Evolutionary conservation across 2,888 invertebrate genomes (phyloP).

Genomic region (Standfussiana lucernea): DNA sequence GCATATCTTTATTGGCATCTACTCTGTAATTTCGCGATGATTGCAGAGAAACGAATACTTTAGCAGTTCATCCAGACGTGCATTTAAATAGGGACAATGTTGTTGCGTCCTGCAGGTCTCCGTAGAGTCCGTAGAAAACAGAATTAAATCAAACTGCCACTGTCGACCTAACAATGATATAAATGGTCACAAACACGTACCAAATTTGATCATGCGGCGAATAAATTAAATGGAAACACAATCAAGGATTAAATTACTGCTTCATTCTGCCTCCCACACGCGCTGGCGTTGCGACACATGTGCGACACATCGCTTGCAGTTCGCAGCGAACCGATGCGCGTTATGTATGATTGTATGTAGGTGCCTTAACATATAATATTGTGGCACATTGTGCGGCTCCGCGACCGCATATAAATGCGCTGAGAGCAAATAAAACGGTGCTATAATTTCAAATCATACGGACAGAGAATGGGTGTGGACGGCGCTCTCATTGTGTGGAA

Average conservation of each 20-base stretch:
- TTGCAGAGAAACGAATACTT: slow-evolving; percentile 62
- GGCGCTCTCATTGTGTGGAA: slow-evolving; percentile 91
- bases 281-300: slow-evolving; percentile 83
- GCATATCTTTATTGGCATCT: slow-evolving; percentile 68
- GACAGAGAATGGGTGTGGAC: slow-evolving; percentile 91
- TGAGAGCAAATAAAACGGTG: slow-evolving; percentile 91
- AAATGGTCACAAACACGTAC: slow-evolving; percentile 87
- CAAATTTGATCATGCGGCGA: slow-evolving; percentile 89
- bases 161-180: slow-evolving; percentile 79
- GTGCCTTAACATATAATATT: slow-evolving; percentile 88
- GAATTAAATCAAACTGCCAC: slow-evolving; percentile 80
- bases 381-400: slow-evolving; percentile 88
- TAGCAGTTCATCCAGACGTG: slow-evolving; percentile 57
- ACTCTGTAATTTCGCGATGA: slow-evolving; percentile 71
- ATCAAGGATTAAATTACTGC: slow-evolving; percentile 90
- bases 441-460: slow-evolving; percentile 91
- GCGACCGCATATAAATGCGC: slow-evolving; percentile 90
- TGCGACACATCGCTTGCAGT: slow-evolving; percentile 82
- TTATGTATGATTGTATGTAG: slow-evolving; percentile 78
- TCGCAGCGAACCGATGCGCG: slow-evolving; percentile 69
- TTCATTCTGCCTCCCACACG: slow-evolving; percentile 89
- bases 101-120: slow-evolving; percentile 69
- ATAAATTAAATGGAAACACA: slow-evolving; percentile 90
- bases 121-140: slow-evolving; percentile 74
- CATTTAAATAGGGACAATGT: slow-evolving; percentile 72